A percentile compares a stretch with the other conserved stretches of the same genome.
These are phyloP conservation scores for Epizoanthus ramosus DNA, from an alignment of 92 coral and sea anemone genomes.

Conservation along the genomic window DNA sequence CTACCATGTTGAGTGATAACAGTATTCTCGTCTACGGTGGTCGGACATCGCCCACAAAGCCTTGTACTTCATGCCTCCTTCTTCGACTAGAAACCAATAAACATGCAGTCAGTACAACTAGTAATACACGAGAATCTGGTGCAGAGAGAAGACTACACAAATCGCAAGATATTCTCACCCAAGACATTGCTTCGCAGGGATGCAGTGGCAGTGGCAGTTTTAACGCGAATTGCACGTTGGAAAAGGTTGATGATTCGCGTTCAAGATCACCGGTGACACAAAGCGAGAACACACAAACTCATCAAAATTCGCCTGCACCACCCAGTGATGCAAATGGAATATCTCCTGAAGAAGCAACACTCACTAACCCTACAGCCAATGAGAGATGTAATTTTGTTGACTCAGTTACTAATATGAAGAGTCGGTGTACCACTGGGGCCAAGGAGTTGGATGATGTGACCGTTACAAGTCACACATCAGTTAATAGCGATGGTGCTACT, in stretches of 20 bases:
- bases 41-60: constrained; percentile 78
- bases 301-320: neutral
- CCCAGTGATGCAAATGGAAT: neutral
- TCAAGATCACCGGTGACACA: neutral
- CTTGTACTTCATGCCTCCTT: constrained; percentile 50
- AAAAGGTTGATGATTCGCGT: neutral
- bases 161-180: neutral
- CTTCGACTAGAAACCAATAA: constrained; percentile 21
- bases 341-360: neutral
- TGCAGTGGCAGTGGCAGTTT: neutral
- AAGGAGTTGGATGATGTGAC: neutral
- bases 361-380: neutral
- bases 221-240: neutral
- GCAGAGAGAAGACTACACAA: neutral
- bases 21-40: constrained; percentile 72
- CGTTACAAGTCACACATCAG: neutral
- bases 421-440: neutral
- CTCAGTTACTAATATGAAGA: neutral
- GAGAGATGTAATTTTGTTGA: neutral
- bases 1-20: constrained; percentile 53
- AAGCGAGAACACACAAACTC: neutral
- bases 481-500: neutral
- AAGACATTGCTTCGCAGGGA: neutral
- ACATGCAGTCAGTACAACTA: neutral
- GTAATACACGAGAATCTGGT: neutral